Conservation (phyloP, 2,797 vertebrate genomes). For the Microctenopoma stevenorrisi region DNA sequence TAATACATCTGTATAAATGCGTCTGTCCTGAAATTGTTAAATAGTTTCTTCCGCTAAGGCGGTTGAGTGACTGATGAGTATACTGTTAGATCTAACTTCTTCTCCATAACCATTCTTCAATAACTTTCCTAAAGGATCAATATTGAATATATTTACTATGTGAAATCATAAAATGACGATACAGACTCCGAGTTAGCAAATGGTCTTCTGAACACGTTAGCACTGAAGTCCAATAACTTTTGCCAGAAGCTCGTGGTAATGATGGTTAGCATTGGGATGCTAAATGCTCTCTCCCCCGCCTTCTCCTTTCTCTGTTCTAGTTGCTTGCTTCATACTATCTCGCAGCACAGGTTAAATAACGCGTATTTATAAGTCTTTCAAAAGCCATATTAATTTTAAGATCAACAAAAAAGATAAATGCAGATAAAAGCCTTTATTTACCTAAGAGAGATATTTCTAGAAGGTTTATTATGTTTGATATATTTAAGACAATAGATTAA, state of each 20-base stretch:
- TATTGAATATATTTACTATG: too few species aligned
- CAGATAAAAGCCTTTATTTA: constrained; percentile 37
- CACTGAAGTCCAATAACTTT: too few species aligned
- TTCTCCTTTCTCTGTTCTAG: too few species aligned
- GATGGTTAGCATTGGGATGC: too few species aligned
- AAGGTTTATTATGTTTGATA: not conserved
- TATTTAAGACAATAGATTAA: not conserved
- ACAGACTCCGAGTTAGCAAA: too few species aligned
- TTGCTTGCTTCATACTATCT: not conserved
- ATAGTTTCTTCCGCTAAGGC: constrained; percentile 5
- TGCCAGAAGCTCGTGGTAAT: too few species aligned
- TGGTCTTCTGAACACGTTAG: too few species aligned
- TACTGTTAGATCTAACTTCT: constrained; percentile 2
- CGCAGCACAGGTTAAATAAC: constrained; percentile 9
- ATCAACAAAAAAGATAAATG: constrained; percentile 30
- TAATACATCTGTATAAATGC: constrained; percentile 29
- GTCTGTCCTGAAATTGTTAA: constrained; percentile 9
- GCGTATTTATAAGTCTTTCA: not conserved
- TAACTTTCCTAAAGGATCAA: not conserved
- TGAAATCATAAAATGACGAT: too few species aligned
- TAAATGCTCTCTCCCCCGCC: too few species aligned
- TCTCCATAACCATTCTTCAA: constrained; percentile 31
- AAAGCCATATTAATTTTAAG: constrained; percentile 19
- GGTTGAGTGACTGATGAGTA: constrained; percentile 23
- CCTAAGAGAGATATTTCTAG: constrained; percentile 1